These are phyloP conservation scores for Psammodynastes pulverulentus DNA, from an alignment of 2,113 vertebrate genomes.

Conservation along the genomic window DNA sequence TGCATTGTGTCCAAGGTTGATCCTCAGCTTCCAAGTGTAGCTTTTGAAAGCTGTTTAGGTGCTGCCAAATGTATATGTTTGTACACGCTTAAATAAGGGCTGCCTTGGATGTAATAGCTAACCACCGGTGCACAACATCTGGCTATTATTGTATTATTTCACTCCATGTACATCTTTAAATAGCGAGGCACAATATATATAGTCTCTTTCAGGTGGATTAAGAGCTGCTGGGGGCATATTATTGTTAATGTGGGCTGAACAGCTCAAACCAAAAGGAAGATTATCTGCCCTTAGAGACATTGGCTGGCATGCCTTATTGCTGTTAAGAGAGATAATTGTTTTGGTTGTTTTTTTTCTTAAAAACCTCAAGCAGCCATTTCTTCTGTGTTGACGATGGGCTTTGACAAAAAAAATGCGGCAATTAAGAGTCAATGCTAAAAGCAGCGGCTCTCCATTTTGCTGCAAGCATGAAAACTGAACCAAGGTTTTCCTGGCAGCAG, in stretches of 20 bases:
- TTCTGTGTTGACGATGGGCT: neutral
- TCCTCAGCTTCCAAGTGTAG: fast-evolving
- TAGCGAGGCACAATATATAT: slow-evolving; percentile 19
- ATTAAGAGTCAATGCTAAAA: neutral
- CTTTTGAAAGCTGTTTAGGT: neutral
- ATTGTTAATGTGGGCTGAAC: slow-evolving; percentile 15
- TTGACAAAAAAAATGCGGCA: neutral
- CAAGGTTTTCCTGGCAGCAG: neutral
- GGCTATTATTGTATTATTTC: neutral
- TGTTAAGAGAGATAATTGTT: slow-evolving; percentile 33
- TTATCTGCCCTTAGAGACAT: slow-evolving; percentile 5
- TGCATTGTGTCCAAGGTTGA: neutral
- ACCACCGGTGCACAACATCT: neutral
- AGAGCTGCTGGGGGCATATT: neutral
- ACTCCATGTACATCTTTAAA: slow-evolving; percentile 27
- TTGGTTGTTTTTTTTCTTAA: neutral
- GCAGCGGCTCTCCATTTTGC: fast-evolving
- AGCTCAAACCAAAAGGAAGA: neutral
- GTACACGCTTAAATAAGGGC: neutral
- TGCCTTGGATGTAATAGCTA: slow-evolving; percentile 24
- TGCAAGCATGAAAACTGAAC: neutral
- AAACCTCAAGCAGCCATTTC: neutral
- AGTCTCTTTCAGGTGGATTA: neutral
- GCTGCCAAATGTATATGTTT: neutral
- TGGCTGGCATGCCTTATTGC: neutral